Evolutionary conservation across 1,140 invertebrate species (phyloP).

Genomic region (Bilobella aurantiaca): DNA sequence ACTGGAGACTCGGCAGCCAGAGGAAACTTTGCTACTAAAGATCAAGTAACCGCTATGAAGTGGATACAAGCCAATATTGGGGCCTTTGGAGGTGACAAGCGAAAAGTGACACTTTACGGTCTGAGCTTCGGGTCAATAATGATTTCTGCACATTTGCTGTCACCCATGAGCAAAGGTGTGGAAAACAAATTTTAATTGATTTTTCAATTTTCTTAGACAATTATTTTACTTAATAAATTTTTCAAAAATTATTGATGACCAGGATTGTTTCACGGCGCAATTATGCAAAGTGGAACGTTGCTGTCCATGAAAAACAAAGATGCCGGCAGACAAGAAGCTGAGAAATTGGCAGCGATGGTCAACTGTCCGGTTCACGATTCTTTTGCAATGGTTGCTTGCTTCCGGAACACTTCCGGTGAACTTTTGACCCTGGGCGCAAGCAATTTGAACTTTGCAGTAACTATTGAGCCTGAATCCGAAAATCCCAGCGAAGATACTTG

Average conservation of each 20-base stretch:
- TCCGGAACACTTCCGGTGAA: slow-evolving; percentile 6
- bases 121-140: slow-evolving; percentile 7
- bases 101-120: slow-evolving; percentile 20
- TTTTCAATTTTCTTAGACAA: no score
- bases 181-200: neutral
- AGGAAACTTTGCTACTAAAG: slow-evolving; percentile 50
- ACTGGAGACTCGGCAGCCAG: slow-evolving; percentile 43
- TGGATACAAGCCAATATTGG: slow-evolving; percentile 42
- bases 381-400: slow-evolving; percentile 4
- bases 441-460: slow-evolving; percentile 8
- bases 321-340: neutral
- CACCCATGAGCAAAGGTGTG: slow-evolving; percentile 21
- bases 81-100: slow-evolving; percentile 17
- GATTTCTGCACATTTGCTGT: slow-evolving; percentile 14
- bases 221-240: no score
- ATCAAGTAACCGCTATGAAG: slow-evolving; percentile 46
- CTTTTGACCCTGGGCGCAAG: slow-evolving; percentile 7
- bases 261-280: slow-evolving; percentile 39
- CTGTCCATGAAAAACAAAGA: neutral
- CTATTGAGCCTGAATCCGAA: slow-evolving; percentile 7
- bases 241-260: neutral
- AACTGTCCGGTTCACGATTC: slow-evolving; percentile 6
- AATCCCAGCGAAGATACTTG: slow-evolving; percentile 1
- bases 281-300: slow-evolving; percentile 36
- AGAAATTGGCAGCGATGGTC: neutral